Base-by-base conservation (phyloP, 1,140 invertebrate genomes). In the Hypsibius dujardini region DNA sequence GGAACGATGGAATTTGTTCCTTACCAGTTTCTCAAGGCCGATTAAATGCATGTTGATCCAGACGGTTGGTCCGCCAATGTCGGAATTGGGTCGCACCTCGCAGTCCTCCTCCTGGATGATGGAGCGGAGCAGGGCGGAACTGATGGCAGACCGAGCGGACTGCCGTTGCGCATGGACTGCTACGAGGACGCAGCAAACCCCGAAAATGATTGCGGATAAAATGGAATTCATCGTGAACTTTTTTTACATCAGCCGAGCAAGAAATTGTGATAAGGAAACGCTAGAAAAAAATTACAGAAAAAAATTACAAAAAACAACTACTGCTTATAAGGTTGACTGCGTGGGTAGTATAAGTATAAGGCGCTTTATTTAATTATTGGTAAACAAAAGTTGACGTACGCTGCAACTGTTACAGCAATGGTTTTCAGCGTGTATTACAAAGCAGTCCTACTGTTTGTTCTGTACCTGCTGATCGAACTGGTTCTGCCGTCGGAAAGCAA, bases 11-110 rank as follows among this genome's bases (percentile, higher is more conserved):
- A 56, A 56, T n/a, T 56, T 56, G 50, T 7, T 56, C n/a, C 50
- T 56, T n/a, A 56, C 50, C 50, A 56, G 50, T n/a, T 56, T 56
- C n/a, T 56, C 50, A n/a, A 56, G 50, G n/a, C 50, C 50, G 50
- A 56, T 12, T n/a, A 56, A 56, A 56, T 56, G 50, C 50, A 56
- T 56, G n/a, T 56, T 56, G 50, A 56, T n/a, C 50, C 50, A 56
- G 7, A 56, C 50, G n/a, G 50, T 56, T 12, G 50, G 50, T 56
- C 50, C 50, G 50, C 50, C 50, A n/a, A 56, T 56, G n/a, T 56
- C 50, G 7, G 50, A 7, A n/a, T n/a, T n/a, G 7, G 50, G 50
- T 7, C 50, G 50, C 7, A 56, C 50, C 7, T 56, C 7, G 50
- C 7, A 12, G 50, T 56, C 50, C 7, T 56, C n/a, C 7, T 7